Base-by-base conservation (phyloP, 2,888 invertebrate species). In the Agrochola litura region DNA sequence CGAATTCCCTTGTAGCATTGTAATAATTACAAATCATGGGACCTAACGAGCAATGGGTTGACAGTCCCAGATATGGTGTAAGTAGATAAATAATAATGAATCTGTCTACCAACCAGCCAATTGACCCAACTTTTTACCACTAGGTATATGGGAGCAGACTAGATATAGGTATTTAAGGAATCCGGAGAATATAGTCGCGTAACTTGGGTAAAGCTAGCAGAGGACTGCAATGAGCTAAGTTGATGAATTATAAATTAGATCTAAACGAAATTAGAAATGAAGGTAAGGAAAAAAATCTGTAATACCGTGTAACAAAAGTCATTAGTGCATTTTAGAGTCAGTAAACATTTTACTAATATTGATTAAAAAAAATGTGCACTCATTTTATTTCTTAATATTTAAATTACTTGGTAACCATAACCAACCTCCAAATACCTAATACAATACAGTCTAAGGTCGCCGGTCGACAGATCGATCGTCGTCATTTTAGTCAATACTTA, bases 301-400 rank as follows among this genome's bases (percentile, higher is more conserved):
- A 22, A 14, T 14, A 60, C 30, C 8, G 3, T 22, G 16, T 25
- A 46, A 41, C 10, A 72, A 46, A 41, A 41, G 22, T 54, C 61
- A 0, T 46, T 19, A 22, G 0, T 63, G 19, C 19, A n/a, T 56
- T 80, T 54, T 63, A 41, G 16, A 73, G 6, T 79, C 16, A 52
- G 5, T 60, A 65, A 65, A 77, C 25, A 6, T 58, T 71, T 41
- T 73, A 58, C 49, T 25, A 49, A 49, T 61, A 49, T 14, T 61
- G 19, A 46, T 22, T 54, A 64, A 43, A 65, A 52, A 60, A 67
- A 81, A 56, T 49, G 41, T 63, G 61, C 46, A 37, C 30, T 12
- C 14, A 43, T n/a, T 12, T 56, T 43, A 66, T 41, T 66, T 58
- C 63, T 58, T 67, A 83, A 64, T 16, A 43, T 25, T 37, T 25